Evolutionary conservation across 2,113 vertebrate species (phyloP).

Genomic region (Leuciscus idus): DNA sequence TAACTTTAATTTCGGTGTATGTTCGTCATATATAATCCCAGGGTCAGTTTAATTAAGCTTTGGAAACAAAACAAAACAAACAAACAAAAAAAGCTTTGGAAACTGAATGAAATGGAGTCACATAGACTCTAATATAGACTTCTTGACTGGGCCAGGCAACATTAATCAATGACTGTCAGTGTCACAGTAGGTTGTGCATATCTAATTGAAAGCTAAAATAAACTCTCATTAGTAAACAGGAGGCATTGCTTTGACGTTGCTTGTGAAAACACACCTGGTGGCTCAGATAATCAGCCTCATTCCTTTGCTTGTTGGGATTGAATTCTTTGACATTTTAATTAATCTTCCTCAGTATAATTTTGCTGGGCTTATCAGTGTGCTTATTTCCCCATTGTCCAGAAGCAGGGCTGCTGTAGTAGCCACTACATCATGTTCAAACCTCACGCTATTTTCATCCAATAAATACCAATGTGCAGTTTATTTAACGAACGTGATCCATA

Average conservation of each 20-base stretch:
- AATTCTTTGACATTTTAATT: conserved; percentile 46
- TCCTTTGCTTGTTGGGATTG: conserved; percentile 36
- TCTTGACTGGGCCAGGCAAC: not conserved
- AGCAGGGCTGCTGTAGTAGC: not conserved
- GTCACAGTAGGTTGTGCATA: conserved; percentile 29
- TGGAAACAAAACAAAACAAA: not conserved
- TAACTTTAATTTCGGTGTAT: not conserved
- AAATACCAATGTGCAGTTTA: conserved; percentile 6
- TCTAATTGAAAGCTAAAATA: conserved; percentile 48
- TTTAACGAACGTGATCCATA: no score
- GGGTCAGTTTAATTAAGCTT: not conserved
- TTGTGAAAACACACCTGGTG: conserved; percentile 42
- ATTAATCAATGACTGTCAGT: conserved; percentile 29
- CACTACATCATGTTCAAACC: conserved; percentile 23
- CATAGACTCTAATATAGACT: not conserved
- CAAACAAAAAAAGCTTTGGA: not conserved
- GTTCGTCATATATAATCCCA: no score
- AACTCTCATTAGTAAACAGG: conserved; percentile 46
- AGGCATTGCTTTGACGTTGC: conserved; percentile 21
- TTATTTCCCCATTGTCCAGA: conserved; percentile 24
- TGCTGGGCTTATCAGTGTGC: conserved; percentile 23
- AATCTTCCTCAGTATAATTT: conserved; percentile 42
- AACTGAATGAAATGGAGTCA: not conserved
- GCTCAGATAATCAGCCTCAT: conserved; percentile 34
- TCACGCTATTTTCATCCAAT: conserved; percentile 33